phyloP scores from a whole-genome alignment of 2,113 vertebrate species.

The Rhea americana region DNA sequence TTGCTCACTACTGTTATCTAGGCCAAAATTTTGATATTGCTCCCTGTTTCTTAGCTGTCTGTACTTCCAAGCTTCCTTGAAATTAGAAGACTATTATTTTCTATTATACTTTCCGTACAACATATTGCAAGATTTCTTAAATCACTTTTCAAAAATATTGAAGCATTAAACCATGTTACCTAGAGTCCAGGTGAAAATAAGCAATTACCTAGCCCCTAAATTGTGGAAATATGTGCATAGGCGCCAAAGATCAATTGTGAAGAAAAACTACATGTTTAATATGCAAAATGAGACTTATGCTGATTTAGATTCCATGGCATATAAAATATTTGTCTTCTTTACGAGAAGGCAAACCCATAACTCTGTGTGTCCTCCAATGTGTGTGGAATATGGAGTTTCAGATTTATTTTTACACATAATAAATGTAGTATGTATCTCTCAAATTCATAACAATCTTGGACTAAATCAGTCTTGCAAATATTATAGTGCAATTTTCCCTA shows the following conservation, averaged over 20 bases:
- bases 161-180: neutral
- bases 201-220: neutral
- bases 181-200: slow-evolving; percentile 1
- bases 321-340: slow-evolving; percentile 7
- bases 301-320: neutral
- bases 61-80: slow-evolving; percentile 2
- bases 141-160: neutral
- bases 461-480: slow-evolving; percentile 69
- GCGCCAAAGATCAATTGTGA: neutral
- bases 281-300: neutral
- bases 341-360: neutral
- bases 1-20: neutral
- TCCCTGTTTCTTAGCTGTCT: neutral
- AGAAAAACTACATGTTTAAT: neutral
- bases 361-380: neutral
- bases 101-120: neutral
- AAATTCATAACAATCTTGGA: slow-evolving; percentile 59
- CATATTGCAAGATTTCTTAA: neutral
- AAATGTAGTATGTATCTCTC: neutral
- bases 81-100: neutral
- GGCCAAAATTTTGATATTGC: neutral
- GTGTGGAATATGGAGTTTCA: neutral
- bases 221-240: neutral
- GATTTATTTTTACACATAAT: slow-evolving; percentile 32
- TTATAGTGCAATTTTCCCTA: slow-evolving; percentile 65